A percentile compares a stretch with the other conserved stretches of the same genome.
Conservation (phyloP, 2,888 invertebrate genomes). For the Ormyrus labotus region DNA sequence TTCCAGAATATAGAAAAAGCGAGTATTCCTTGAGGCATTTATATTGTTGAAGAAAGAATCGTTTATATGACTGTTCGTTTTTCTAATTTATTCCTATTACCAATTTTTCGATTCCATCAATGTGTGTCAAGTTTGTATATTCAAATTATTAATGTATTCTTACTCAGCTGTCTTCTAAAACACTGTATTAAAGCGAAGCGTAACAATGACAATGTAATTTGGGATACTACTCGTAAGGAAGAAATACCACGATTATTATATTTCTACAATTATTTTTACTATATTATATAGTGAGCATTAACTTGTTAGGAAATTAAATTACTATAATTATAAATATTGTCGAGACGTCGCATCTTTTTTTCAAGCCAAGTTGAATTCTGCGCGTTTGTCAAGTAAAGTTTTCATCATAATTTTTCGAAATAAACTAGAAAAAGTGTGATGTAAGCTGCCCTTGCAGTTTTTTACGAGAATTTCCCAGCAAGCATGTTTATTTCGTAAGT, state of each 20-base stretch:
- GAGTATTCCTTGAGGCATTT: slow-evolving; percentile 15
- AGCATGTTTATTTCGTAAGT: slow-evolving; percentile 10
- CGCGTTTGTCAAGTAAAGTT: slow-evolving; percentile 9
- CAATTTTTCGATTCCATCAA: background rate
- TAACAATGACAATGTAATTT: no score
- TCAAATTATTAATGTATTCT: no score
- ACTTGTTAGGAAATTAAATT: no score
- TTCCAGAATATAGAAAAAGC: slow-evolving; percentile 24
- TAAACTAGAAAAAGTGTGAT: background rate
- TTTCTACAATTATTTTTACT: no score
- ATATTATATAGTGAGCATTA: no score
- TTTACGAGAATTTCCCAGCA: slow-evolving; percentile 29
- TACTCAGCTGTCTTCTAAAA: no score
- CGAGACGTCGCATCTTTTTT: background rate
- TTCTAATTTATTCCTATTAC: no score
- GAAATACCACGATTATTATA: no score
- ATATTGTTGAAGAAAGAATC: slow-evolving; percentile 16
- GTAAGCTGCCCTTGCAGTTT: background rate
- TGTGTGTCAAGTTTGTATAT: background rate
- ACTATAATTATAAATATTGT: no score
- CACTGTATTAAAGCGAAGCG: no score
- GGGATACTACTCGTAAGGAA: no score
- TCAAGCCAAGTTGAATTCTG: background rate
- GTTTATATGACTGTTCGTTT: background rate
- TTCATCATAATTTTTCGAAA: background rate